Evolutionary conservation across 2,113 vertebrate genomes (phyloP), one percentile per base, ranked within the genome.

Genomic region (Sinocyclocheilus anophthalmus): DNA sequence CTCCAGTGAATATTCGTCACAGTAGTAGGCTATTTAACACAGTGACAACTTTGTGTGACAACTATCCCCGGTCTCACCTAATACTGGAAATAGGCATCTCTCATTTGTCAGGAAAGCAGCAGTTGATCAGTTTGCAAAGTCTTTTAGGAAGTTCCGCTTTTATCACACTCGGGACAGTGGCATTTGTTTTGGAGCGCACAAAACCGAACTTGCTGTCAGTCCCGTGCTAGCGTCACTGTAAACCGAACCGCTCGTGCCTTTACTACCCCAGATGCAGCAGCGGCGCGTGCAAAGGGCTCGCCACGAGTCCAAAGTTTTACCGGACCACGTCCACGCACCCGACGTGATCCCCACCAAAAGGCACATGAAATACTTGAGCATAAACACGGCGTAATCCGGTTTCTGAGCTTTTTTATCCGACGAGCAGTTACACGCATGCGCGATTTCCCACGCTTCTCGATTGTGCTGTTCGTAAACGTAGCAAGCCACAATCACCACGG

Each of bases 361-460:
- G 95, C 97, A 99, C 98, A 99, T 99, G 84, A 99, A 99, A 94
- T 99, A 99, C 94, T 99, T 99, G 4, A 99, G 93, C 98, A 99
- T 99, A 87, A 99, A 99, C 73, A 99, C 97, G 0, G 97, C 98
- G 0, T 99, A 99, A 93, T 99, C 97, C 0, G 98, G 98, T 55
- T 95, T 93, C 63, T 0, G 30, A 10, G 7, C 26, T 20, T 50
- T 73, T 39, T 20, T 37, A 50, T 84, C 69, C 12, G 95, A 90
- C 87, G 94, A 82, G 86, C 97, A 98, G n/a, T 95, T 94, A 79
- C 98, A 99, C 90, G 96, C 97, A 93, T 97, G 96, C 0, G 96
- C 95, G 90, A 95, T 93, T 87, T 99, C 97, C 98, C 98, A 99
- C 87, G 95, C 94, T 5, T 96, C 95, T 48, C 96, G 94, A 93